Percentiles rank a stretch among this genome's conserved stretches.
These are phyloP conservation scores for Acrobasis suavella DNA, from an alignment of 2,888 invertebrate species.

Conservation along the genomic window DNA sequence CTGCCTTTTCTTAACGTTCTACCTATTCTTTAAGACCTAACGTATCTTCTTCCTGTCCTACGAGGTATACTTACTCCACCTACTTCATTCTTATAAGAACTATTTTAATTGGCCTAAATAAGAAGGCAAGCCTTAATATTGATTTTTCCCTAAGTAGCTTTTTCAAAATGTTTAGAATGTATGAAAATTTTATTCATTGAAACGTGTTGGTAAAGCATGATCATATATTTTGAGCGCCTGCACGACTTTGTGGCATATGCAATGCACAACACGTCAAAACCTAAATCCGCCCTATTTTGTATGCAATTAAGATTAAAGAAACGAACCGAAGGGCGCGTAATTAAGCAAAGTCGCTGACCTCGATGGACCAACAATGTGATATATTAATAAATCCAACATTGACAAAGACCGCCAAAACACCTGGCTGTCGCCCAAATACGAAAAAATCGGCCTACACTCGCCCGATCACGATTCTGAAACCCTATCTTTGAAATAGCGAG, in stretches of 20 bases:
- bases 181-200: background rate
- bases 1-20: too few relatives aligned
- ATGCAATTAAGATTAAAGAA: constrained; percentile 13
- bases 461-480: too few relatives aligned
- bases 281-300: background rate
- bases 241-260: background rate
- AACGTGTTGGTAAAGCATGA: background rate
- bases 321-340: constrained; percentile 37
- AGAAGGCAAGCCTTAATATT: too few relatives aligned
- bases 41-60: too few relatives aligned
- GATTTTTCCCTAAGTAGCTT: background rate
- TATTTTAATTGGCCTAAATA: too few relatives aligned
- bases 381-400: constrained; percentile 82
- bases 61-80: too few relatives aligned
- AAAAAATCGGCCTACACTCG: constrained; percentile 67
- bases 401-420: constrained; percentile 81
- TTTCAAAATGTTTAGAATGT: background rate
- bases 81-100: too few relatives aligned
- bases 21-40: too few relatives aligned
- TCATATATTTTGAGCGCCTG: background rate
- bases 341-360: constrained; percentile 57
- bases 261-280: background rate
- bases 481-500: too few relatives aligned
- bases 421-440: constrained; percentile 67
- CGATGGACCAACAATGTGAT: constrained; percentile 62